Base-by-base conservation (phyloP, 2,797 vertebrate genomes). In the Malacoraja senta region DNA sequence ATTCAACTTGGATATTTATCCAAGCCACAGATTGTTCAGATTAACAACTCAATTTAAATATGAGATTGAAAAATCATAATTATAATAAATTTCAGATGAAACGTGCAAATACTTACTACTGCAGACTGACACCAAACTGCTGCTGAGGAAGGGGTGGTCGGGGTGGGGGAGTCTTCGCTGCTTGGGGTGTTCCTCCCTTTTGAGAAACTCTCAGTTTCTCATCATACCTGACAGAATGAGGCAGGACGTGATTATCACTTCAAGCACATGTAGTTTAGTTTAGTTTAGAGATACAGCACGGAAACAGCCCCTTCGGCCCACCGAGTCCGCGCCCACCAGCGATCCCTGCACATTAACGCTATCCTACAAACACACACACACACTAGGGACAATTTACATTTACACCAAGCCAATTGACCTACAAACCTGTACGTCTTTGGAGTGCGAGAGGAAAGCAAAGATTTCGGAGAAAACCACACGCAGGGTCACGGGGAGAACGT, bases 61-160 rank as follows among this genome's bases (percentile, higher is more conserved):
- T 2, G 10, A 92, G 13, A 26, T 91, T 53, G 15, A 6, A 76
- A 92, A 76, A n/a, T 21, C 19, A 21, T 74, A 8, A 53, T 26
- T 76, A 35, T 13, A n/a, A 58, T 74, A n/a, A 26, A 74, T 72
- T 7, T 13, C 53, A 38, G 24, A n/a, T 76, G 44, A 92, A 68
- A 68, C 4, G 53, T 4, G 13, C n/a, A 1, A n/a, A n/a, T 0
- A 94, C 98, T 98, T 95, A 98, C 98, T 98, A 98, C 93, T 97
- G 97, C 94, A 98, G 96, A 83, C 96, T 98, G 96, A 98, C 97
- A 0, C 97, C 97, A 81, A 98, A 98, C 94, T 98, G 97, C 95
- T 98, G 98, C 0, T 96, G 97, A 94, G 98, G 98, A 65, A 98
- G 97, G 0, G 97, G 97, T 1, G 98, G 98, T 12, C 97, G 94